These are phyloP conservation scores for Alosa sapidissima DNA, from an alignment of 2,797 vertebrate genomes.

Conservation along the genomic window DNA sequence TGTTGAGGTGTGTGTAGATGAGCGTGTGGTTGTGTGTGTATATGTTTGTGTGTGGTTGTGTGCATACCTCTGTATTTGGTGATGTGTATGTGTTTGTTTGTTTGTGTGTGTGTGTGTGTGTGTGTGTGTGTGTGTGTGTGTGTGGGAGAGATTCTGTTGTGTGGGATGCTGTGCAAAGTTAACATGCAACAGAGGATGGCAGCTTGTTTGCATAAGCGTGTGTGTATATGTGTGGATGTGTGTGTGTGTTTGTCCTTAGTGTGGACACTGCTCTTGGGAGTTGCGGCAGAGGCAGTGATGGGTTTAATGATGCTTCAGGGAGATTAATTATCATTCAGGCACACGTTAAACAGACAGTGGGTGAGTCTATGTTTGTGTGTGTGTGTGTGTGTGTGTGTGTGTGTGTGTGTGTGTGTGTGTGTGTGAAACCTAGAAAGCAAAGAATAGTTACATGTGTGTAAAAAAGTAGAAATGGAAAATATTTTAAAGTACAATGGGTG, in stretches of 20 bases:
- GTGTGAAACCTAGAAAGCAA: not conserved
- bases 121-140: not conserved
- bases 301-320: constrained; percentile 32
- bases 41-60: constrained; percentile 28
- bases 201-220: constrained; percentile 35
- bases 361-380: not conserved
- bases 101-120: constrained; percentile 19
- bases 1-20: constrained; percentile 26
- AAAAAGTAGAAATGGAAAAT: not conserved
- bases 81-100: constrained; percentile 27
- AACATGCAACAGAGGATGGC: constrained; percentile 34
- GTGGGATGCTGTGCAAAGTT: constrained; percentile 40
- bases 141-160: constrained; percentile 31
- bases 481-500: not conserved
- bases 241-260: constrained; percentile 14
- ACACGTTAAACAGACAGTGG: not conserved
- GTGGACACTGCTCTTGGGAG: not conserved
- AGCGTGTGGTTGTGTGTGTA: constrained; percentile 35
- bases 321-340: constrained; percentile 34
- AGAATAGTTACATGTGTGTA: not conserved
- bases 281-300: constrained; percentile 24
- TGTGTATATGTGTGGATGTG: constrained; percentile 3
- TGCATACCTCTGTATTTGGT: too few species aligned
- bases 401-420: constrained; percentile 15
- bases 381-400: constrained; percentile 24